Evolutionary conservation across 2,888 invertebrate species (phyloP).

Genomic region (Melanargia galathea): DNA sequence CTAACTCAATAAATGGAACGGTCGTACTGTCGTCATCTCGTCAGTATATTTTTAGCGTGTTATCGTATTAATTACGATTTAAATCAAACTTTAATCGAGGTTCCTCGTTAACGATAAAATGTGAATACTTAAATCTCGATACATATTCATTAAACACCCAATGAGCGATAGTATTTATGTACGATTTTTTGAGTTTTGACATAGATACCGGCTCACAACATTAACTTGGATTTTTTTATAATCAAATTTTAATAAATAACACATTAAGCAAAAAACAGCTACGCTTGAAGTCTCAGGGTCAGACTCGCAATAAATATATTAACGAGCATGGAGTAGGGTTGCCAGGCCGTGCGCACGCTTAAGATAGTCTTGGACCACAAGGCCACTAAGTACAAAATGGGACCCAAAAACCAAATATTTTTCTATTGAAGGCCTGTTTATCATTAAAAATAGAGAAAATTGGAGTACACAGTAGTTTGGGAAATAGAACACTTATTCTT

Average conservation of each 20-base stretch:
- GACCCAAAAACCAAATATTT: no score
- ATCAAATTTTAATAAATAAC: conserved; percentile 79
- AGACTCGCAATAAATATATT: conserved; percentile 77
- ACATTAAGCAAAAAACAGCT: conserved; percentile 76
- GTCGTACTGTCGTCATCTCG: neutral
- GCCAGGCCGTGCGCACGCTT: neutral
- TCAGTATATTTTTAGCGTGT: conserved; percentile 36
- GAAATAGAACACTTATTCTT: no score
- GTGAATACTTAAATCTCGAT: conserved; percentile 53
- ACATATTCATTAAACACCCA: conserved; percentile 64
- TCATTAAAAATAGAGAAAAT: no score
- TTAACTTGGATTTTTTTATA: conserved; percentile 68
- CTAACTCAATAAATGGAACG: neutral
- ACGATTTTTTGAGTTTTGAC: conserved; percentile 61
- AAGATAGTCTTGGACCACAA: neutral
- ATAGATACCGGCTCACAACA: conserved; percentile 59
- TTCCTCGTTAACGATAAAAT: conserved; percentile 57
- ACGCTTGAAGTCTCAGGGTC: conserved; percentile 78
- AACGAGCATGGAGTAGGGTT: conserved; percentile 53
- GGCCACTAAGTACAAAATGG: neutral
- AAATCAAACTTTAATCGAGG: conserved; percentile 57
- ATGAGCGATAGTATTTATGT: conserved; percentile 59
- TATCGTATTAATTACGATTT: conserved; percentile 44
- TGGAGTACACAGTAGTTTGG: no score
- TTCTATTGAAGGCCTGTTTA: no score